Evolutionary conservation across 1,140 invertebrate species (phyloP), one percentile per base, ranked within the genome.

Genomic region (Drosophila mayri): DNA sequence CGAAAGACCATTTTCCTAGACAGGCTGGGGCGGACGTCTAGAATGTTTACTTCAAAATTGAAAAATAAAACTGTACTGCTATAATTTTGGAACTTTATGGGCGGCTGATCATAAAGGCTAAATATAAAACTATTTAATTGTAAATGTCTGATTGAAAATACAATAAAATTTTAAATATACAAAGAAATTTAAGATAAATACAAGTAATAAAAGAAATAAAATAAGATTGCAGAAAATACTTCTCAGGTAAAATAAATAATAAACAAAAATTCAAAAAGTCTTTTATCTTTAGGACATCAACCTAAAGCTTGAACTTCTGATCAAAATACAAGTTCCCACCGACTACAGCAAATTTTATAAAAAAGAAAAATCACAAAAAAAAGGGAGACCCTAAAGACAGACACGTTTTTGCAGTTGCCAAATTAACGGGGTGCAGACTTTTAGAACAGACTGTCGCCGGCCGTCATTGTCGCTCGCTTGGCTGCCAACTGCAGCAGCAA

Each of bases 341-440:
- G 9, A 18, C 20, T 41, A 49, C 20, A 10, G 14, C 16, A 22
- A 38, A 25, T 55, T 25, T 55, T 38, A 38, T 55, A 54, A 54
- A 38, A 49, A 41, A 71, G 20, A 50, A 60, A 41, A 71, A 50
- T 50, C 14, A 8, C 5, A 40, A 49, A 12, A 71, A 71, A 71
- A 46, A 18, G 4, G 4, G 20, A 14, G 41, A 25, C 41, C 6
- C 16, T 38, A n/a, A 18, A 38, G 20, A 30, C 43, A 72, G 67
- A 72, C 68, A 50, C 58, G 73, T 52, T 44, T 62, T 74, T 64
- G 50, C 57, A 70, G 79, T 82, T 87, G 79, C 76, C 85, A 88
- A 90, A 88, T 88, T 90, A 90, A 71, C 52, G 65, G 46, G 68
- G 62, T 58, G 44, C 70, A 78, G 73, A 90, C 85, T 84, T 81